Percentiles rank a stretch among this genome's conserved stretches.
phyloP scores from a whole-genome alignment of 2,113 vertebrate species.

The Pelobates fuscus region DNA sequence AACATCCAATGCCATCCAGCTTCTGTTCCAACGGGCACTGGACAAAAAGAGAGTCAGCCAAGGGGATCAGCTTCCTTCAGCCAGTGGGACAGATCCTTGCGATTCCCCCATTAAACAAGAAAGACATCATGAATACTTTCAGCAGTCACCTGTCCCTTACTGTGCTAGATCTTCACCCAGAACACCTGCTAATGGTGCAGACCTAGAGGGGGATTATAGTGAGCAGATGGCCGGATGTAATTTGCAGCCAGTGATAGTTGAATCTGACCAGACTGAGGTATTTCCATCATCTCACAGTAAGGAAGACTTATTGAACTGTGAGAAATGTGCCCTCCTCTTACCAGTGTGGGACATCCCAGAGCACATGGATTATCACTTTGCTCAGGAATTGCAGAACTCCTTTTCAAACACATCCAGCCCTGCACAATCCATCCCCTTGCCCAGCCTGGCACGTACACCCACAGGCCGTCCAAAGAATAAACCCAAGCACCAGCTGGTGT shows the following conservation, averaged over 20 bases:
- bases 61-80: background rate
- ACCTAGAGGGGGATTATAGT: no score
- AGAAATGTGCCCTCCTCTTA: slow-evolving; percentile 80
- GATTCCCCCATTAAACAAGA: background rate
- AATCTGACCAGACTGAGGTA: background rate
- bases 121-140: background rate
- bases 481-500: slow-evolving; percentile 63
- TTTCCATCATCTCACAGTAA: background rate
- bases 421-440: no score
- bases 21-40: slow-evolving; percentile 79
- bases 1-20: slow-evolving; percentile 69
- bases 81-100: background rate
- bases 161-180: no score
- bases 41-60: slow-evolving; percentile 70
- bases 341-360: slow-evolving; percentile 89
- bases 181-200: no score
- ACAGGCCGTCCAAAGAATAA: slow-evolving; percentile 71
- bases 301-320: slow-evolving; percentile 77
- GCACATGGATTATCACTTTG: slow-evolving; percentile 92
- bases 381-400: slow-evolving; percentile 85
- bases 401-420: slow-evolving; percentile 58
- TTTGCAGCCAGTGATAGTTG: background rate
- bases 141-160: no score
- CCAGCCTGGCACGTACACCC: slow-evolving; percentile 14
- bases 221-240: no score